Base-by-base conservation (phyloP, 1,140 invertebrate species). In the Cherax destructor region DNA sequence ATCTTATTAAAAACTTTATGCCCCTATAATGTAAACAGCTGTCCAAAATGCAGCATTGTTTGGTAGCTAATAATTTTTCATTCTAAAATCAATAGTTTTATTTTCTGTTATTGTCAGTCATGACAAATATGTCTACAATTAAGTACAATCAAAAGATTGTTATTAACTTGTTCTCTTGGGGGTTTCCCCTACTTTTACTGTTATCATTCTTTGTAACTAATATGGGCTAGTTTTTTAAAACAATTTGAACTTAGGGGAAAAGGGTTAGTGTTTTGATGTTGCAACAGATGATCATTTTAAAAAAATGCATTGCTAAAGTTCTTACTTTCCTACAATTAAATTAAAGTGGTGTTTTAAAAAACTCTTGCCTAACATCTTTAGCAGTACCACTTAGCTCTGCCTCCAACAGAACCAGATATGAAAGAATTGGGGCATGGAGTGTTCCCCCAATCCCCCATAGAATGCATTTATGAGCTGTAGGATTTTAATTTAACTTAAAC, bases 321-420 rank as follows among this genome's bases (percentile, higher is more conserved):
- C 69, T 85, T 85, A 50, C 21, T 50, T 10, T 72, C 16, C 65
- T 74, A 69, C 83, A 85, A 50, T 49, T n/a, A 74, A 88, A 83
- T 49, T n/a, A 30, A 88, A 88, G 86, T 88, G 78, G 30, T 80
- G 86, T 81, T 88, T 88, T 77, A 90, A 84, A 84, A 84, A 47
- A 79, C 74, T 61, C 41, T 78, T 86, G 83, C 83, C 83, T 86
- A 41, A 72, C 72, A 41, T 78, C 86, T 79, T 85, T 49, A 80
- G 56, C 83, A 84, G 83, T 85, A 91, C 88, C 88, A 91, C 83
- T 86, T 83, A 91, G 88, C 74, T 84, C 88, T 91, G 78, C 47
- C 83, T 83, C 83, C 88, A 91, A 91, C 88, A 91, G 83, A 91
- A 84, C 83, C 88, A 91, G 83, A 91, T 91, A 69, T 61, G 47